These are phyloP conservation scores for Epinotia ramella DNA, from an alignment of 2,888 invertebrate genomes.

Conservation along the genomic window DNA sequence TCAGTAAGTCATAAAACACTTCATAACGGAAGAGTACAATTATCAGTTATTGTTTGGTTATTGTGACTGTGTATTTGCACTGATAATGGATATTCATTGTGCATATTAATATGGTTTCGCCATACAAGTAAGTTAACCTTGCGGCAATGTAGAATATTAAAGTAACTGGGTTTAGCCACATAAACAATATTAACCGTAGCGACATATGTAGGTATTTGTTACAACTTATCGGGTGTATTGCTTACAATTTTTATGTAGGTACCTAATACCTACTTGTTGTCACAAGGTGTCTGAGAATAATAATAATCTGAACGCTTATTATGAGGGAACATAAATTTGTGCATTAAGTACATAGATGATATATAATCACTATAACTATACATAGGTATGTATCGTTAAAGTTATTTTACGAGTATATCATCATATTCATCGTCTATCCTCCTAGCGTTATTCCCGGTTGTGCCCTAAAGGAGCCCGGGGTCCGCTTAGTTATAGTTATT, in stretches of 20 bases:
- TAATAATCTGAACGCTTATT: neutral
- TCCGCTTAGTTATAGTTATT: too few species aligned
- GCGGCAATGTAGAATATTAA: neutral
- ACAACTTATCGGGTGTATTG: neutral
- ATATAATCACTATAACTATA: too few species aligned
- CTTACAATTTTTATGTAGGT: neutral
- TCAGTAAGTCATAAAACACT: slow-evolving; percentile 15
- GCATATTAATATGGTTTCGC: neutral
- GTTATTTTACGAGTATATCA: too few species aligned
- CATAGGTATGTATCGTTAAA: too few species aligned
- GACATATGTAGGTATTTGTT: neutral
- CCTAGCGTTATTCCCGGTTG: too few species aligned
- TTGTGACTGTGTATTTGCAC: slow-evolving; percentile 10
- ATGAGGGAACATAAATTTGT: too few species aligned
- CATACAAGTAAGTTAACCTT: neutral
- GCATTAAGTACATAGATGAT: too few species aligned
- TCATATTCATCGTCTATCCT: too few species aligned
- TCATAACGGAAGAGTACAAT: slow-evolving; percentile 16
- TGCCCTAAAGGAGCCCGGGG: too few species aligned
- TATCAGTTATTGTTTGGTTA: slow-evolving; percentile 17
- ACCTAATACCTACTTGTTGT: neutral
- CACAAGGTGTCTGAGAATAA: neutral
- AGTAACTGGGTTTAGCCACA: neutral
- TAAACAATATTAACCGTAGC: neutral
- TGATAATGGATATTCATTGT: slow-evolving; percentile 15